Evolutionary conservation across 2,797 vertebrate species (phyloP).

Genomic region (Chelidonichthys spinosus): DNA sequence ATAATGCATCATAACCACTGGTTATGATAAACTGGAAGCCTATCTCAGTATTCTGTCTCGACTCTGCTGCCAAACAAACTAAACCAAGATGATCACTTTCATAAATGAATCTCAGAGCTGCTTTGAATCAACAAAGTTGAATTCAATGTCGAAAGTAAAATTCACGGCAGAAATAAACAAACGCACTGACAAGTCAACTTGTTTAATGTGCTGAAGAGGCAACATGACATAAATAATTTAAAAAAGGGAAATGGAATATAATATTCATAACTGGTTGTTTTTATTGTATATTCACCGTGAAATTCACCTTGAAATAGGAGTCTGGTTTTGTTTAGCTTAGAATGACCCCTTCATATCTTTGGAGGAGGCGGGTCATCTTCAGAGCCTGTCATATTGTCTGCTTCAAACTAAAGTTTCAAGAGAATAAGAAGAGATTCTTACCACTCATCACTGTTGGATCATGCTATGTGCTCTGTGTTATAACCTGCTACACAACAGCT

Average conservation of each 20-base stretch:
- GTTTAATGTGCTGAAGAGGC: no score
- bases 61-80: not conserved
- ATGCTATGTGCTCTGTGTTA: no score
- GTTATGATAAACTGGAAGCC: not conserved
- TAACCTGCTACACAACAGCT: no score
- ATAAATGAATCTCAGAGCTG: not conserved
- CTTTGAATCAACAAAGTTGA: not conserved
- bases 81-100: not conserved
- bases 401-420: no score
- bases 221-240: no score
- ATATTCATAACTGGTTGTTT: not conserved
- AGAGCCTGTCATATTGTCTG: no score
- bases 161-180: not conserved
- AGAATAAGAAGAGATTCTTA: no score
- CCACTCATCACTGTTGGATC: no score
- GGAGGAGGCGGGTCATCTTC: no score
- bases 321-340: not conserved
- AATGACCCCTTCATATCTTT: not conserved
- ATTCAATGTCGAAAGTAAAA: not conserved
- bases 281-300: not conserved
- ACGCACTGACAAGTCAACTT: not conserved
- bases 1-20: not conserved
- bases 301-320: not conserved
- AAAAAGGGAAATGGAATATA: not conserved
- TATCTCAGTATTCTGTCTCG: not conserved